Base-by-base conservation (phyloP, 2,888 invertebrate species). In the Noctua pronuba region DNA sequence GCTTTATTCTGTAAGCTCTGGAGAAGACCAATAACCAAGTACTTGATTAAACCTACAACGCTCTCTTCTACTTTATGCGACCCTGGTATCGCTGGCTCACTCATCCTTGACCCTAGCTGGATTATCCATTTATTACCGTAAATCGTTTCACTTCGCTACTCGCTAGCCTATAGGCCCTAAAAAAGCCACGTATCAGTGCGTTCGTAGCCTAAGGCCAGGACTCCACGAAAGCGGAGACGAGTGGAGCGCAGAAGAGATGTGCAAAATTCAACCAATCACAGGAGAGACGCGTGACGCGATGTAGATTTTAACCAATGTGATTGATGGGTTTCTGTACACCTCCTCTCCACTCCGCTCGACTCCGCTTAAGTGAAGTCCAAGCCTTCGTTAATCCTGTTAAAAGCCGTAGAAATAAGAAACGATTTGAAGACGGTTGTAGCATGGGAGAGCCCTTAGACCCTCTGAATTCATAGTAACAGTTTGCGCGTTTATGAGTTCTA, bases 41-140 rank as follows among this genome's bases (percentile, higher is more conserved):
- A 16, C 6, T 7, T 69, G 3, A 41, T 2, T 21, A 38, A 70
- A 28, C 65, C 13, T 21, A 21, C 21, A 38, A 28, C 0, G 5
- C 28, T 52, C 6, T 28, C 16, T 41, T 16, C 21, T 21, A 38
- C 16, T 38, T 7, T 16, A 67, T 24, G 41, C 10, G 2, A n/a
- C 24, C 69, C 31, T 69, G 41, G 69, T 71, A 31, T 5, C 24
- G 24, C 41, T 44, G 13, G 24, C 41, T 44, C 4, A 24, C 68
- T 71, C 28, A 31, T 68, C 41, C 67, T 71, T 41, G 70, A 71
- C 28, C n/a, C 18, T 7, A n/a, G 16, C 46, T 49, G 41, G 10
- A 46, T 49, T 35, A 31, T 31, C 21, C 21, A 69, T 35, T 16
- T 35, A 52, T n/a, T 58, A 28, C 28, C 2, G 13, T n/a, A 55